Base-by-base conservation (phyloP, 2,888 invertebrate genomes). In the Napeogenes sylphis region DNA sequence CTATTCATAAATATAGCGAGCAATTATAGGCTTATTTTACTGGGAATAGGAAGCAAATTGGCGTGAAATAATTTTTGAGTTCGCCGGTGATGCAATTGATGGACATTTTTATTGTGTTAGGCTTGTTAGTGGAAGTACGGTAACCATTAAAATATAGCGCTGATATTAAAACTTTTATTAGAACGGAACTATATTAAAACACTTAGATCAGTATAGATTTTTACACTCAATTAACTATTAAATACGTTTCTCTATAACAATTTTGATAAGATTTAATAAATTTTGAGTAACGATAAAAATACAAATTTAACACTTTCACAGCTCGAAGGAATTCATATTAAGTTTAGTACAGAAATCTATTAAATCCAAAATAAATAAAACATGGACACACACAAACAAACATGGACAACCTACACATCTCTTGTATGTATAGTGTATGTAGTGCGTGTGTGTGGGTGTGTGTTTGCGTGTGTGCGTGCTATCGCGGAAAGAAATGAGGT, bases 401-500 rank as follows among this genome's bases (percentile, higher is more conserved):
- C 59, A 61, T 75, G 70, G 71, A 65, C 72, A 72, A 72, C 63
- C 61, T 61, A 62, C 53, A 60, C 38, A 45, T 63, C 56, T 66
- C 35, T 42, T 70, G 67, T 67, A 66, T 72, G 69, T 73, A 67
- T 69, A 68, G 62, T 38, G 55, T 61, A 42, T 30, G 32, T n/a
- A 33, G 32, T 67, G 51, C 67, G 64, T 64, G 62, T 77, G 75
- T 78, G 76, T 77, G 82, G 69, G 80, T 75, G 80, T 21, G 21
- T 21, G 21, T 21, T 21, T 21, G 21, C 21, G 21, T 21, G 21
- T 21, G 76, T 77, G 82, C 69, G 80, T 75, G 80, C 77, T 84
- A 86, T 86, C 84, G 76, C 77, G 78, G 82, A 90, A 90, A 90
- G 88, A 90, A 90, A 90, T 90, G 90, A 88, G 90, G 90, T 90